phyloP scores from a whole-genome alignment of 35 echinoderm and acorn worm genomes.

The Holothuria glaberrima region DNA sequence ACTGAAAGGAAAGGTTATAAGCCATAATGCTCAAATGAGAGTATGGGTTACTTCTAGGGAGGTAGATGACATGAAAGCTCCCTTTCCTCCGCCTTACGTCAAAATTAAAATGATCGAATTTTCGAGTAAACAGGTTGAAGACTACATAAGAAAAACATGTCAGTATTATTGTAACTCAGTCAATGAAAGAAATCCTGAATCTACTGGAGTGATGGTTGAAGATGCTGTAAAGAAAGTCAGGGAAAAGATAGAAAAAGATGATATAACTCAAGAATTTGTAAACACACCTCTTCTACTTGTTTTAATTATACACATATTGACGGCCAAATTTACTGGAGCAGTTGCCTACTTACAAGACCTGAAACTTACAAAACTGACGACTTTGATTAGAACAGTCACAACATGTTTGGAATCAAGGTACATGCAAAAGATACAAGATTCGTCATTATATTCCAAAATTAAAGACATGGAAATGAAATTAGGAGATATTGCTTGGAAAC shows the following conservation, averaged over 20 bases:
- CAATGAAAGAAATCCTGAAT: no score
- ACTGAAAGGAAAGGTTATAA: background rate
- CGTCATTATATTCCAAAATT: background rate
- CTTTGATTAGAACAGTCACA: constrained; percentile 29
- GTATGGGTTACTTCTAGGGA: constrained; percentile 31
- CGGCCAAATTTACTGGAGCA: background rate
- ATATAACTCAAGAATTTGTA: constrained; percentile 14
- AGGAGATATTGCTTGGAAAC: background rate
- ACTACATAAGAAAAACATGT: constrained; percentile 16
- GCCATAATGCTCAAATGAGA: background rate
- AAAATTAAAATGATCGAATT: constrained; percentile 27
- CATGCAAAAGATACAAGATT: constrained; percentile 6
- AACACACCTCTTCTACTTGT: constrained; percentile 41
- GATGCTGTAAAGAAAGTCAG: background rate
- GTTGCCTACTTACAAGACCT: background rate
- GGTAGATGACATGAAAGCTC: background rate
- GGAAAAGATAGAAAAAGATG: background rate
- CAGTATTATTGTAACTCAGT: background rate
- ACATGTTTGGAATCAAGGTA: constrained; percentile 34
- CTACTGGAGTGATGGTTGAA: background rate
- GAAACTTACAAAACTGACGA: constrained; percentile 12
- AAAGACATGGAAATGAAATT: background rate
- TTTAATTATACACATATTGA: constrained; percentile 28
- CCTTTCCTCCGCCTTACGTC: background rate
- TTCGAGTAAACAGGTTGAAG: background rate